Evolutionary conservation across 2,797 vertebrate species (phyloP).

Genomic region (Sorex maritimensis): DNA sequence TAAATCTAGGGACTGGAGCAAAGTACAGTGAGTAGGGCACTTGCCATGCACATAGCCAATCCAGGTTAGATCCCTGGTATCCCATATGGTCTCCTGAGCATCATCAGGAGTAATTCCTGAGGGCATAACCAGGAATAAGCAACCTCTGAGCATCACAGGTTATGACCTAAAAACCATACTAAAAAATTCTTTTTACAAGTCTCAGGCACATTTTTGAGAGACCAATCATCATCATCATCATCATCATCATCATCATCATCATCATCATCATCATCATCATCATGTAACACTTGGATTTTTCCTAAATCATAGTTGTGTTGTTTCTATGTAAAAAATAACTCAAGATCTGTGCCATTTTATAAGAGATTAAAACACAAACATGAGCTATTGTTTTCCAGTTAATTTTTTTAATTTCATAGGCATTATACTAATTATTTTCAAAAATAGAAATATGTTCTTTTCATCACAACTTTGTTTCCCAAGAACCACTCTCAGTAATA

Average conservation of each 20-base stretch:
- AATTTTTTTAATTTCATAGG: neutral
- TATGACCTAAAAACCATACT: too few species aligned
- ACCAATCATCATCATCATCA: constrained; percentile 71
- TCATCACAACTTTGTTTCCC: neutral
- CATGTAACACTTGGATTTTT: constrained; percentile 66
- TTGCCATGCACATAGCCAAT: too few species aligned
- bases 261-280: constrained; percentile 72
- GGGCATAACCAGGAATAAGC: too few species aligned
- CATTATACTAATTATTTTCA: constrained; percentile 42
- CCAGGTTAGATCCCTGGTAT: too few species aligned
- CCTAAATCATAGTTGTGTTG: constrained; percentile 67
- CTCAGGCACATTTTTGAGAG: constrained; percentile 67
- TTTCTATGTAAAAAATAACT: constrained; percentile 64
- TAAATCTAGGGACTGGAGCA: too few species aligned
- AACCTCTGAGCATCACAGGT: too few species aligned
- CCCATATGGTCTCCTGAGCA: too few species aligned
- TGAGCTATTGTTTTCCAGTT: constrained; percentile 10
- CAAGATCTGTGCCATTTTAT: neutral
- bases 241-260: constrained; percentile 72
- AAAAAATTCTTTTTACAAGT: too few species aligned
- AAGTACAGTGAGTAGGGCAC: neutral
- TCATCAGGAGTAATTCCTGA: too few species aligned
- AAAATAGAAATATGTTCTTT: constrained; percentile 42
- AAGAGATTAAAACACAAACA: constrained; percentile 43
- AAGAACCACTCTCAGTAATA: neutral